Evolutionary conservation across 2,888 invertebrate species (phyloP), one percentile per base, ranked within the genome.

Genomic region (Lasiommata megera): DNA sequence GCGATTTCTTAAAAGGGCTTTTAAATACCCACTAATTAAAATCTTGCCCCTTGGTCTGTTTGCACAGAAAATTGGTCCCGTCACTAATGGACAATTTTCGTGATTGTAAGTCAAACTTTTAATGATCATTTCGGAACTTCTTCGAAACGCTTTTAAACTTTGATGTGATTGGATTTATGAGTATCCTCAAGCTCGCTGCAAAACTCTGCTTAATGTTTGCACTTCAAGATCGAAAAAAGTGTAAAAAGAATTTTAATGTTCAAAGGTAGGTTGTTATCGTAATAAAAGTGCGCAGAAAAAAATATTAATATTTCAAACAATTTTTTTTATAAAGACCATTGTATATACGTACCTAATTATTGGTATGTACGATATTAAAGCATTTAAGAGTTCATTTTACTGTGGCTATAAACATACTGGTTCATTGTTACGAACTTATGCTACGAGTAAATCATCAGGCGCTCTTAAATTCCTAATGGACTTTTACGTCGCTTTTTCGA

Each of bases 71-170:
- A 66, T 67, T 65, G 65, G 60, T 64, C 55, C 64, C 62, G 58
- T 60, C 64, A 62, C 63, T 73, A 71, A 73, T 71, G 70, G 71
- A 69, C 72, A 68, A 75, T 71, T 72, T 73, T 65, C 69, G 66
- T 68, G 67, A 72, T 69, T 72, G 69, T 70, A 67, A 70, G 67
- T 64, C 64, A 68, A 74, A 74, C 70, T 75, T 74, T 73, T 75
- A 74, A 75, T 72, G 72, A 75, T 68, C 71, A 68, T 71, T 73
- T 73, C 66, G 64, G 64, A 70, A 72, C 65, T 70, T 71, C 65
- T 51, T 64, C 61, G 64, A 60, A 66, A 67, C 64, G 66, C 67
- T 68, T 70, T 69, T 69, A 68, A 69, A 66, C 67, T 70, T 67
- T 67, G 66, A 69, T 69, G 68, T 71, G 69, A 71, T 72, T 71